These are phyloP conservation scores for Diorhabda elongata DNA, from an alignment of 1,140 invertebrate genomes.

Conservation along the genomic window DNA sequence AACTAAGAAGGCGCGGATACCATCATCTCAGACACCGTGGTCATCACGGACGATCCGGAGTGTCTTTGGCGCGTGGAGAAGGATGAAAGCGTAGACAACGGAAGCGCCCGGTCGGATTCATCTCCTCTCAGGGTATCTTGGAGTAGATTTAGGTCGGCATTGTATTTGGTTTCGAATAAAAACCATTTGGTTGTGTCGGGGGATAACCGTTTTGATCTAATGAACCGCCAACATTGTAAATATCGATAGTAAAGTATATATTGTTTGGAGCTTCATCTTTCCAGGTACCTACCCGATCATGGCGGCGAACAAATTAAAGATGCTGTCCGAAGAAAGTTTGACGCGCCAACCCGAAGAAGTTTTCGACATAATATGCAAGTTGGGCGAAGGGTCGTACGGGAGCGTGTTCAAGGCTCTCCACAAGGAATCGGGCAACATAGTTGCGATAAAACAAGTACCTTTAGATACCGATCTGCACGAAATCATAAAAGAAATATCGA, in stretches of 20 bases:
- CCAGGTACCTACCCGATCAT: conserved; percentile 17
- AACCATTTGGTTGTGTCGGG: too few relatives aligned
- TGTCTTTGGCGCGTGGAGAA: too few relatives aligned
- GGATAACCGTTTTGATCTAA: too few relatives aligned
- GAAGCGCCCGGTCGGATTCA: too few relatives aligned
- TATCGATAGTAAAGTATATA: conserved; percentile 4
- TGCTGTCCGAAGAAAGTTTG: conserved; percentile 92
- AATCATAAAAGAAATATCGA: conserved; percentile 99
- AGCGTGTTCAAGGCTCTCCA: conserved; percentile 78
- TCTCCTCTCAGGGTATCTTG: too few relatives aligned
- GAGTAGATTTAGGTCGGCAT: too few relatives aligned
- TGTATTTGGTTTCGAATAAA: too few relatives aligned
- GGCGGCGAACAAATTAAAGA: conserved; percentile 74
- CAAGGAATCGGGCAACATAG: conserved; percentile 94
- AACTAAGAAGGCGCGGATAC: too few relatives aligned
- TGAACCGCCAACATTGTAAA: too few relatives aligned
- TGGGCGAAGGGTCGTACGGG: conserved; percentile 88
- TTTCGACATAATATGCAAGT: conserved; percentile 96
- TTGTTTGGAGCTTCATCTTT: conserved; percentile 22
- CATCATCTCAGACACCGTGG: too few relatives aligned
- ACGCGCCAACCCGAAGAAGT: conserved; percentile 96
- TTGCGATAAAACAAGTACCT: conserved; percentile 98
- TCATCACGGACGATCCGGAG: too few relatives aligned
- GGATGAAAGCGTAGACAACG: too few relatives aligned
- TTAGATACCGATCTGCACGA: conserved; percentile 98